Evolutionary conservation across 23 tunicate species (phyloP), one percentile per base, ranked within the genome.

Genomic region (Ascidia mentula): DNA sequence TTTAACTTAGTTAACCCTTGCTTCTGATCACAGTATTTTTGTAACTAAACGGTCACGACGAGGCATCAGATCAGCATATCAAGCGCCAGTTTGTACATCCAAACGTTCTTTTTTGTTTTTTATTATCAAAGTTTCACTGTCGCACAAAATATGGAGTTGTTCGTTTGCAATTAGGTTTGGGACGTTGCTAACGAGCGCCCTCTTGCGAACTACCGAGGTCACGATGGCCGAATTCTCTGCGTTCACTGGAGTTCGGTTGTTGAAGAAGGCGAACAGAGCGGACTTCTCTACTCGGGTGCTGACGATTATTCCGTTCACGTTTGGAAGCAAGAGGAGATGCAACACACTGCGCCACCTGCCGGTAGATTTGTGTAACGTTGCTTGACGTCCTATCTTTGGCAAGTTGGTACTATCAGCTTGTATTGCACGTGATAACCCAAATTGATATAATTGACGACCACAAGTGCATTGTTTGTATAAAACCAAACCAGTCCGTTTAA

Each of bases 261-360:
- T 18, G 83, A 61, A 38, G 77, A 38, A 0, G 84, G 74, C 32
- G 45, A 34, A 40, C 12, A 36, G 0, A 78, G 79, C 46, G 93
- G 90, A 24, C 9, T 80, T 13, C 65, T 93, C 18, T 93, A 80
- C 61, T 85, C 98, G 0, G 98, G 98, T 18, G 98, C 84, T 18
- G 98, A 93, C 36, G 98, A 93, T 69, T 93, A 93, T 46, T 77
- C 98, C 36, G 93, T 93, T 6, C 98, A 93, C 72, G 87, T 86
- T 22, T 93, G 98, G 98, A 77, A 38, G 33, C 38, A 38, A 18
- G 84, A 78, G 37, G 69, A 84, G 15, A 89, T 84, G 42, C 76
- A 88, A 46, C 78, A 93, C 76, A 82, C 37, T 20, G 45, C 45
- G 0, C 98, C 98, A 28, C 89, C 87, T 5, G 84, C 82, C 82